Evolutionary conservation across 1,140 invertebrate species (phyloP).

Genomic region (Venustaconcha ellipsiformis): DNA sequence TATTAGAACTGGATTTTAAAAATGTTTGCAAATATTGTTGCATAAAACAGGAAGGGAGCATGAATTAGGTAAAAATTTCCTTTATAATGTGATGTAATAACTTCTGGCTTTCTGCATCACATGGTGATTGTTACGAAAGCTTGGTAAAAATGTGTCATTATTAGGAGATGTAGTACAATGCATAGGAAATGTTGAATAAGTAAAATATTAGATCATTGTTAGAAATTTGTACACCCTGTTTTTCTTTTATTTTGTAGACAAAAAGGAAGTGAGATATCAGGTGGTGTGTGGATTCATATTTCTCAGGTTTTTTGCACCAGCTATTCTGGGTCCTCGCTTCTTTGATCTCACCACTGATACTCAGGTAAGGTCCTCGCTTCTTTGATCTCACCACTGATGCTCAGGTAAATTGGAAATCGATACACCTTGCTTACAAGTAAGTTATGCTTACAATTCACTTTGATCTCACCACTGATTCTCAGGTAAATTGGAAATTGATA

Average conservation of each 20-base stretch:
- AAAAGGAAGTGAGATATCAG: conserved; percentile 88
- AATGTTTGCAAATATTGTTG: too few species aligned
- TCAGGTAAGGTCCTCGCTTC: too few species aligned
- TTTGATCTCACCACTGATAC: conserved; percentile 86
- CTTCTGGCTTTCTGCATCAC: too few species aligned
- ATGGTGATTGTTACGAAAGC: too few species aligned
- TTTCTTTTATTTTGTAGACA: conserved; percentile 71
- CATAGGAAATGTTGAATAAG: neutral
- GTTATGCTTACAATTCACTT: conserved; percentile 71
- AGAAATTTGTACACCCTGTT: neutral
- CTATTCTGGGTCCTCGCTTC: conserved; percentile 89
- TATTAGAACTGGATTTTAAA: too few species aligned
- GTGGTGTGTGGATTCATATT: conserved; percentile 96
- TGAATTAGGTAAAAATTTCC: too few species aligned
- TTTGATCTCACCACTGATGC: too few species aligned
- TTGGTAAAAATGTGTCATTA: too few species aligned
- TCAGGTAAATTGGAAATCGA: conserved; percentile 27
- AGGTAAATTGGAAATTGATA: conserved; percentile 32
- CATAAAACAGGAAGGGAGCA: too few species aligned
- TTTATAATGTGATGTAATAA: too few species aligned
- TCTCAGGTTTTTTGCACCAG: conserved; percentile 93
- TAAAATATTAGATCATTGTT: neutral
- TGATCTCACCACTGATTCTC: conserved; percentile 81
- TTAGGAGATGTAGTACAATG: neutral
- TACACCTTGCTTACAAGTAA: neutral